A percentile compares a stretch with the other conserved stretches of the same genome.
Conservation (phyloP, 2,888 invertebrate genomes). For the Agrilus biguttatus region DNA sequence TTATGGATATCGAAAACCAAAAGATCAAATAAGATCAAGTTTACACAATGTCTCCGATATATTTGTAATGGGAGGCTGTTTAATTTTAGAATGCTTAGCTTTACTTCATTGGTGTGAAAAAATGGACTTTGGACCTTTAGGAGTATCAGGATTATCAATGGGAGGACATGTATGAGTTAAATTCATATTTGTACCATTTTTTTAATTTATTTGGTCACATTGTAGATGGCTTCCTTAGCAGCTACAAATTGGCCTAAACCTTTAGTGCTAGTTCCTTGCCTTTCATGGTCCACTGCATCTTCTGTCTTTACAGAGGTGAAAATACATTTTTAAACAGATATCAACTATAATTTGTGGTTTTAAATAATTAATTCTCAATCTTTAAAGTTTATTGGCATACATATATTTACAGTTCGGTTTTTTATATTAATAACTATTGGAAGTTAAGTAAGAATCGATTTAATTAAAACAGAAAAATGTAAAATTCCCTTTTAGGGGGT, state of each 20-base stretch:
- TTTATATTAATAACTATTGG: not conserved
- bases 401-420: not conserved
- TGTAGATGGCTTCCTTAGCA: constrained; percentile 93
- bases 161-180: constrained; percentile 79
- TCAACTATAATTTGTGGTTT: not conserved
- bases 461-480: not conserved
- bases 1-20: constrained; percentile 80
- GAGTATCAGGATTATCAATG: constrained; percentile 93
- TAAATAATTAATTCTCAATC: not conserved
- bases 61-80: constrained; percentile 96
- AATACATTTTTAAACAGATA: not conserved
- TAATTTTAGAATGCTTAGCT: constrained; percentile 84
- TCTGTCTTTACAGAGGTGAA: constrained; percentile 80
- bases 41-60: constrained; percentile 93
- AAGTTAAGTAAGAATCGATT: not conserved
- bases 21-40: constrained; percentile 74
- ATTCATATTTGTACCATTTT: constrained; percentile 1
- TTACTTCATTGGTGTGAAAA: constrained; percentile 88
- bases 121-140: constrained; percentile 83
- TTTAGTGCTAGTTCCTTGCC: constrained; percentile 81
- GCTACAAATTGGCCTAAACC: constrained; percentile 95
- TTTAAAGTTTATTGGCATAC: not conserved
- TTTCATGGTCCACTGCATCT: constrained; percentile 96
- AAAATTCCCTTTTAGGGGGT: constrained; percentile 53
- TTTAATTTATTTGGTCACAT: constrained; percentile 1